Evolutionary conservation across 1,140 invertebrate genomes (phyloP).

Genomic region (Apis florea): DNA sequence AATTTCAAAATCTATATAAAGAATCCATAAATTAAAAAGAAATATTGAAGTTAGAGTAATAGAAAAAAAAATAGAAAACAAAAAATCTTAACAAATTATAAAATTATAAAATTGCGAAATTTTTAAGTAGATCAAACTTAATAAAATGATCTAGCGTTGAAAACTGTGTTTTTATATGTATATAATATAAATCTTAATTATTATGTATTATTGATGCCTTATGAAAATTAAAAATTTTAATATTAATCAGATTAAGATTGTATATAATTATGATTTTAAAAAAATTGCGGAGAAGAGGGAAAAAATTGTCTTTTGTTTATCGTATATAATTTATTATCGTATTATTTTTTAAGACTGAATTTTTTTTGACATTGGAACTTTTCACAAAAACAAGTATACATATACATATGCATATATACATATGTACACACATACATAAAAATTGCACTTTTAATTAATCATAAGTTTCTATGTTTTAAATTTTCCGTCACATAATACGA

Average conservation of each 20-base stretch:
- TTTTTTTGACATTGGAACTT: conserved; percentile 48
- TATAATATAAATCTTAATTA: neutral
- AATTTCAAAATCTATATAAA: neutral
- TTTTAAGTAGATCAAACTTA: neutral
- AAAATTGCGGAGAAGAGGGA: neutral
- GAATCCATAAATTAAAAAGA: neutral
- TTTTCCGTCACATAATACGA: neutral
- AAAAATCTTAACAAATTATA: neutral
- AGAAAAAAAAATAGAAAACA: too few relatives aligned
- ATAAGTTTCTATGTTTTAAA: conserved; percentile 40
- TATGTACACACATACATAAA: conserved; percentile 6
- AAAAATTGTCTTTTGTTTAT: conserved; percentile 17
- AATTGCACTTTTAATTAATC: conserved; percentile 32
- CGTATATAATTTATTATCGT: conserved; percentile 55
- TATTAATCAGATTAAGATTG: conserved; percentile 19
- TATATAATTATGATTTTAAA: conserved; percentile 38
- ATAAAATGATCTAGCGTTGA: neutral
- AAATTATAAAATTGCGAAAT: neutral
- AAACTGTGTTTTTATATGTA: neutral
- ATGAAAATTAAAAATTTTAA: conserved; percentile 17
- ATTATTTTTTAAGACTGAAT: conserved; percentile 70
- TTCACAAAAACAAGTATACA: neutral
- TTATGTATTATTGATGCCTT: conserved; percentile 23
- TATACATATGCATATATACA: neutral
- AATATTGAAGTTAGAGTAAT: neutral